Percentiles rank a stretch among this genome's conserved stretches.
Evolutionary conservation across 2,797 vertebrate genomes (phyloP).

Genomic region (Phrynocephalus forsythii): DNA sequence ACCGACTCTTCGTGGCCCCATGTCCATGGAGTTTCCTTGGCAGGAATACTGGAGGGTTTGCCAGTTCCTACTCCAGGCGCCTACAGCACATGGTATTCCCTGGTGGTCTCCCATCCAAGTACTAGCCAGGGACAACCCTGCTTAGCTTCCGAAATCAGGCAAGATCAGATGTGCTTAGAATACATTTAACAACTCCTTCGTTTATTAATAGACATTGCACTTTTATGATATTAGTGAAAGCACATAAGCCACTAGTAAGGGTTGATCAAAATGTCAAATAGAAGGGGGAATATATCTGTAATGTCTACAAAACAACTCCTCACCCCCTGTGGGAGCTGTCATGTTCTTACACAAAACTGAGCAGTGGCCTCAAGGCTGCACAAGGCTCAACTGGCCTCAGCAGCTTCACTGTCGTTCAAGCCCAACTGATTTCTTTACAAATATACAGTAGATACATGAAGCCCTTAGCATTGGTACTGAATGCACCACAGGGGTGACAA

Average conservation of each 20-base stretch:
- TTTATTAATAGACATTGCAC: neutral
- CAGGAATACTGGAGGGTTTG: too few species aligned
- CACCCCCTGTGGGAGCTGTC: neutral
- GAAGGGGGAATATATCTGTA: neutral
- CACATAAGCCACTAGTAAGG: neutral
- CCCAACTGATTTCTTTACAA: neutral
- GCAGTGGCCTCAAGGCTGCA: neutral
- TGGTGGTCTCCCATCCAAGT: too few species aligned
- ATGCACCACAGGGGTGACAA: too few species aligned
- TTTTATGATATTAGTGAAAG: neutral
- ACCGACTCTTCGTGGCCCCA: too few species aligned
- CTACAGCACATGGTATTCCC: too few species aligned
- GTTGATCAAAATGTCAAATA: neutral
- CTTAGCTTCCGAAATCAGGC: too few species aligned
- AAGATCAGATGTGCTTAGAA: too few species aligned
- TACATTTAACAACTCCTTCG: neutral
- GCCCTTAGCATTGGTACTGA: too few species aligned
- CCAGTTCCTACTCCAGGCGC: too few species aligned
- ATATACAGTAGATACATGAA: too few species aligned
- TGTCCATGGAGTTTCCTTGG: too few species aligned
- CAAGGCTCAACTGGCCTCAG: neutral
- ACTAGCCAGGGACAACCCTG: too few species aligned
- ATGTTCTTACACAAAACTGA: neutral
- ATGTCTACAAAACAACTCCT: neutral
- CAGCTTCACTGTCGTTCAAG: neutral